Conservation (phyloP, 2,888 invertebrate genomes). For the Cistogaster globosa region DNA sequence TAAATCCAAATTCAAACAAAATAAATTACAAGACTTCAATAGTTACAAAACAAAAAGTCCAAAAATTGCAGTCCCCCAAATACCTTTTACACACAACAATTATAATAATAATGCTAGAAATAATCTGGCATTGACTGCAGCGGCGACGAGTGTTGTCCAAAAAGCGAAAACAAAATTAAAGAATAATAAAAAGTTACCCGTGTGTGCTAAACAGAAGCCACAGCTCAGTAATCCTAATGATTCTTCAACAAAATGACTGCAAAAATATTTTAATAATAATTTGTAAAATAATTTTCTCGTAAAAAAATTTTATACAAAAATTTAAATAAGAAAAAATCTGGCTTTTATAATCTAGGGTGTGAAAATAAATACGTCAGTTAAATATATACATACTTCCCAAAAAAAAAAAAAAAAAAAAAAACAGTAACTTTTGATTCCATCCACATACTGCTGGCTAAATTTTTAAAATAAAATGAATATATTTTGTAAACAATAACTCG, state of each 20-base stretch:
- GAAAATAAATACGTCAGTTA: no score
- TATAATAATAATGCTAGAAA: constrained; percentile 15
- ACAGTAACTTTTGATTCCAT: no score
- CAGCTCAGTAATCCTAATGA: neutral
- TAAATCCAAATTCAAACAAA: constrained; percentile 58
- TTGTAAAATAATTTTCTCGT: neutral
- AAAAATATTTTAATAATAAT: constrained; percentile 16
- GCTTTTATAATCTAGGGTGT: no score
- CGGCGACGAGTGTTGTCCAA: constrained; percentile 83
- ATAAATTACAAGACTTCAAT: constrained; percentile 40
- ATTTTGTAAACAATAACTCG: no score
- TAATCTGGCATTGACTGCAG: constrained; percentile 80
- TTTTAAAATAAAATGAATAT: no score
- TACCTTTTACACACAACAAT: constrained; percentile 25
- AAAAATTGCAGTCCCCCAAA: neutral
- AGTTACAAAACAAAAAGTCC: constrained; percentile 33
- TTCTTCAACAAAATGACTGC: neutral
- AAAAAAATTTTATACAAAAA: no score
- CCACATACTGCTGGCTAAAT: no score
- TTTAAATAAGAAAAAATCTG: no score
- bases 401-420: no score
- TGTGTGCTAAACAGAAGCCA: constrained; percentile 40
- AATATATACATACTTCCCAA: no score
- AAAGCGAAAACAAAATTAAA: constrained; percentile 81
- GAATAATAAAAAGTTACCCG: constrained; percentile 76